These are phyloP conservation scores for Opisthograptis luteolata DNA, from an alignment of 2,888 invertebrate genomes.

Conservation along the genomic window DNA sequence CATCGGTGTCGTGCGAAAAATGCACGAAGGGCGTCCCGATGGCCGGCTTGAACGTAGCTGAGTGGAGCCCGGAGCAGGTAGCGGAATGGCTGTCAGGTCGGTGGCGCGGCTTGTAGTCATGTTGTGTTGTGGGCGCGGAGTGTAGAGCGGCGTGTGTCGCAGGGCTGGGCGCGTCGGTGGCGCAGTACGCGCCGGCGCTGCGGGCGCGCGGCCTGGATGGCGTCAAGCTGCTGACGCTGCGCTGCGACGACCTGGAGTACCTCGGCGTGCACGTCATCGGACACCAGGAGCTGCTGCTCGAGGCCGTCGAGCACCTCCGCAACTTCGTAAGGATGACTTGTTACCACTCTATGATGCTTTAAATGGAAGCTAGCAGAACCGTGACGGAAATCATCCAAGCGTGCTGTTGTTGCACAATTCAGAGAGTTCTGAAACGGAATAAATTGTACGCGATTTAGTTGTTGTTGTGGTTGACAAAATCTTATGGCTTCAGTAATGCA, in stretches of 20 bases:
- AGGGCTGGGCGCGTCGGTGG: constrained; percentile 92
- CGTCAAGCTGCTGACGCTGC: constrained; percentile 91
- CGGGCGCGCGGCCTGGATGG: constrained; percentile 93
- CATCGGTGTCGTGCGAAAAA: constrained; percentile 44
- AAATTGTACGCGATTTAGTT: background rate
- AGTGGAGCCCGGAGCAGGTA: constrained; percentile 96
- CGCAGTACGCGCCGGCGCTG: constrained; percentile 92
- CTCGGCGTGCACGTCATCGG: constrained; percentile 94
- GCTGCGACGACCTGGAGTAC: constrained; percentile 94
- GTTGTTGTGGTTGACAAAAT: too few species aligned
- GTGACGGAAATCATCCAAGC: background rate
- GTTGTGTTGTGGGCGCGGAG: background rate
- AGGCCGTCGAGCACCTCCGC: constrained; percentile 95
- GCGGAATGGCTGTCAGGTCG: constrained; percentile 95
- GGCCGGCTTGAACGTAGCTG: constrained; percentile 86
- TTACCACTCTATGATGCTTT: background rate
- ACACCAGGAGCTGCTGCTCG: constrained; percentile 96
- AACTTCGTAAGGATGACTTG: constrained; percentile 89
- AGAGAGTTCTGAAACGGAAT: constrained; percentile 8
- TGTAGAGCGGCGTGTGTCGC: constrained; percentile 23
- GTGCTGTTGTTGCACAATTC: background rate
- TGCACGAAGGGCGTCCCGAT: constrained; percentile 53
- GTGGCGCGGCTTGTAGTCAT: constrained; percentile 47
- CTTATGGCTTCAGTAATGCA: too few species aligned
- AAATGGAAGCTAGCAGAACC: background rate